phyloP scores from a whole-genome alignment of 2,888 invertebrate species.

The Eretmocerus hayati region DNA sequence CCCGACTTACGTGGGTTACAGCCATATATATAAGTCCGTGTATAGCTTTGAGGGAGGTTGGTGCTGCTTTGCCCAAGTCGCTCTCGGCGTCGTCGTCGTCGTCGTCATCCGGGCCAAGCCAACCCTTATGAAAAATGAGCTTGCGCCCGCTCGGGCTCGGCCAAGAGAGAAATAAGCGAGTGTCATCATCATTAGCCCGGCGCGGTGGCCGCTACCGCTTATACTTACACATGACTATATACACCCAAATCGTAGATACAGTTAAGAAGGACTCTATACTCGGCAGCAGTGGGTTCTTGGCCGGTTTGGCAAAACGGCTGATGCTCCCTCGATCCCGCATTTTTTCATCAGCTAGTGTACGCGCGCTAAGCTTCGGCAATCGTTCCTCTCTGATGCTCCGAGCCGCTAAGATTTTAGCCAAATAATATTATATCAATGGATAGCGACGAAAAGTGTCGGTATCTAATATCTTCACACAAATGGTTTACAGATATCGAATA shows the following conservation, averaged over 20 bases:
- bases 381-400: not conserved
- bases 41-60: not conserved
- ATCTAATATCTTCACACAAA: no score
- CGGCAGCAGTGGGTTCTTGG: no score
- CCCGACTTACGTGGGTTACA: slow-evolving; percentile 1
- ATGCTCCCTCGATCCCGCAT: no score
- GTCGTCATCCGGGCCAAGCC: slow-evolving; percentile 12
- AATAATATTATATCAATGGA: not conserved
- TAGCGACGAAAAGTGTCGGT: no score
- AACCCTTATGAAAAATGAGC: slow-evolving; percentile 46
- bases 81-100: not conserved
- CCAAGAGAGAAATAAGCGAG: slow-evolving; percentile 41
- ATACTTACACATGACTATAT: no score
- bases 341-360: not conserved
- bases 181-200: slow-evolving; percentile 47
- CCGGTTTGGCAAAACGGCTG: no score
- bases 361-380: not conserved
- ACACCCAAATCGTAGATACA: no score
- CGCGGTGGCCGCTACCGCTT: slow-evolving; percentile 9
- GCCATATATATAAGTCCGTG: not conserved
- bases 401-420: not conserved
- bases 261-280: no score
- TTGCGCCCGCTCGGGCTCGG: slow-evolving; percentile 12
- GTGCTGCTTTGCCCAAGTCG: not conserved
- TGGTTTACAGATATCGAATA: no score